Evolutionary conservation across 1,140 invertebrate genomes (phyloP).

Genomic region (Ptiloglossa arizonensis): DNA sequence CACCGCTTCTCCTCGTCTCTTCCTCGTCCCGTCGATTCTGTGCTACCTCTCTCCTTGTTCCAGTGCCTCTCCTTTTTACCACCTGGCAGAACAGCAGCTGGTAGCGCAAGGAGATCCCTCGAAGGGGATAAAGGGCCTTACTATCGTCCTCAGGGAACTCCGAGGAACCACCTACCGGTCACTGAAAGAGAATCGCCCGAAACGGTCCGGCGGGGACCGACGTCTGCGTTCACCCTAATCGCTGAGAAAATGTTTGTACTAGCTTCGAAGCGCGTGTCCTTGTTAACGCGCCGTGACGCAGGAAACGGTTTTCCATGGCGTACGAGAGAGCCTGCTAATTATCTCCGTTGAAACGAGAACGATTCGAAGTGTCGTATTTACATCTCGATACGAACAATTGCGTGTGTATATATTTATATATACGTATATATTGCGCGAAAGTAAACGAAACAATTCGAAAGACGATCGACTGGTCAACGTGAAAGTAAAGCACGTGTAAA

Average conservation of each 20-base stretch:
- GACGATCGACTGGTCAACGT: too few relatives aligned
- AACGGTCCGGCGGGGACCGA: neutral
- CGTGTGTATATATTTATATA: too few relatives aligned
- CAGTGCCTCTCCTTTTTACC: slow-evolving; percentile 58
- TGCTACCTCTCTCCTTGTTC: slow-evolving; percentile 33
- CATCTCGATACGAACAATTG: too few relatives aligned
- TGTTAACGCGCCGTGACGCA: neutral
- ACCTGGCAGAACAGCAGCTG: slow-evolving; percentile 68
- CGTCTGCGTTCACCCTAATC: slow-evolving; percentile 1
- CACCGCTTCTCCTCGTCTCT: neutral
- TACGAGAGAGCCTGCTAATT: neutral
- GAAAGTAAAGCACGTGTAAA: too few relatives aligned
- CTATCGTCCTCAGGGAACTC: slow-evolving; percentile 50
- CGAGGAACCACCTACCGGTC: slow-evolving; percentile 16
- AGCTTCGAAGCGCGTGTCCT: neutral
- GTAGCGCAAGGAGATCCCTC: slow-evolving; percentile 49
- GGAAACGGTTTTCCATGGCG: neutral
- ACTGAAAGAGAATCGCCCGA: neutral
- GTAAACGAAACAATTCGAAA: too few relatives aligned
- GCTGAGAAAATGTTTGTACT: slow-evolving; percentile 1
- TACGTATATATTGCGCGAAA: too few relatives aligned
- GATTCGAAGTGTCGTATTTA: too few relatives aligned
- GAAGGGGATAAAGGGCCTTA: slow-evolving; percentile 46
- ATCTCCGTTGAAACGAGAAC: neutral
- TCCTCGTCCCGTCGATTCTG: neutral